These are phyloP conservation scores for Drosophila oshimai DNA, from an alignment of 1,140 invertebrate species.

Conservation along the genomic window DNA sequence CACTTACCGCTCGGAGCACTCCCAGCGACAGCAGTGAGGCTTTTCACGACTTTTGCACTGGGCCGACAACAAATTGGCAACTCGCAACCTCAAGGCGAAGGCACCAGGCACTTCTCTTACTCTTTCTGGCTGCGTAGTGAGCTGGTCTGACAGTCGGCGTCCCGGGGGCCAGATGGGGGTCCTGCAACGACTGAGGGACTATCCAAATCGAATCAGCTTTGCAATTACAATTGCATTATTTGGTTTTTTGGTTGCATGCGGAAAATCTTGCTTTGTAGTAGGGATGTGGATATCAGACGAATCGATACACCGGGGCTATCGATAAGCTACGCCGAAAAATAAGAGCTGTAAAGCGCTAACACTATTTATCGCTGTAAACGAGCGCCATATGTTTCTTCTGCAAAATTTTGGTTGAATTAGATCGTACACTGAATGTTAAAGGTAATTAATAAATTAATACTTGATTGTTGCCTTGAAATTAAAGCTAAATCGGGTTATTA, in stretches of 20 bases:
- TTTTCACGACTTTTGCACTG: constrained; percentile 22
- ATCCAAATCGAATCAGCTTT: not conserved
- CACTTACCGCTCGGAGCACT: not conserved
- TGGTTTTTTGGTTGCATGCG: constrained; percentile 32
- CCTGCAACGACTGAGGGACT: not conserved
- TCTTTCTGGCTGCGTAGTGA: not conserved
- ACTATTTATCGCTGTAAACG: not conserved
- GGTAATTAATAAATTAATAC: no score
- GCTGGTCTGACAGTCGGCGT: not conserved
- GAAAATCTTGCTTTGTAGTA: constrained; percentile 45
- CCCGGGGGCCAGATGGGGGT: not conserved
- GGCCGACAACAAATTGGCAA: constrained; percentile 15
- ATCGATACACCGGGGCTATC: not conserved
- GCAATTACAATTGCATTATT: constrained; percentile 12
- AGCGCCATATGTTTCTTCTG: not conserved
- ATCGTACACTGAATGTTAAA: no score
- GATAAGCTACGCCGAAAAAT: not conserved
- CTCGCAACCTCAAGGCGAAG: constrained; percentile 8
- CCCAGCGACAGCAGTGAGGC: not conserved
- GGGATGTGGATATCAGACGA: constrained; percentile 13
- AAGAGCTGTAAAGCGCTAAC: not conserved
- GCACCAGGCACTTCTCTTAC: not conserved
- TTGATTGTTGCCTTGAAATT: no score
- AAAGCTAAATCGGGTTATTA: no score
- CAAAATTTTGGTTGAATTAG: no score